Base-by-base conservation (phyloP, 2,797 vertebrate species). In the Sebastes oblongus region DNA sequence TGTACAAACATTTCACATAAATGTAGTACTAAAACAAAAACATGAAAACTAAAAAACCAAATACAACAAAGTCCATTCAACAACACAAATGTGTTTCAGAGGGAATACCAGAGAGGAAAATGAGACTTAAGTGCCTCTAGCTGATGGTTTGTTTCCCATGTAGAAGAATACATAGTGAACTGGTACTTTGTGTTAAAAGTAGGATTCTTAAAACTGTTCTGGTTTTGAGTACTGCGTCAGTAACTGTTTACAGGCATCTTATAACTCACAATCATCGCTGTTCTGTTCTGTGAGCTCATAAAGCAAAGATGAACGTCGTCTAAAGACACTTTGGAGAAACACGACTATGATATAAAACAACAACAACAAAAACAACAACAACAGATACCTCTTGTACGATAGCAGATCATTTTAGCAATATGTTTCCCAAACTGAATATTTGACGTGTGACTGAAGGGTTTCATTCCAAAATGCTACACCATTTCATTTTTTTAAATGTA, bases 1-100 rank as follows among this genome's bases (percentile, higher is more conserved):
- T 67, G 22, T 85, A 88, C 72, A 84, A 78, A 90, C 84, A 75
- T 69, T 76, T 80, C 62, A 79, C 83, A 74, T 46, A 4, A 84
- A 82, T 8, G 1, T 5, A 68, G 50, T 29, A 73, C 61, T 62
- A 67, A 81, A 64, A 72, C 16, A 64, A 71, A 66, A 76, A 75
- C 54, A 60, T 6, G n/a, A 73, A 4, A 77, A 83, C 73, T 58
- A 52, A 83, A 90, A 55, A 77, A 87, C 75, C 80, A 66, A 75
- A 77, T 34, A 76, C 71, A 84, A 54, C 60, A 58, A 66, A 78
- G 11, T 50, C 46, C 46, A 50, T 64, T 54, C 32, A 56, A 56
- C 55, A 56, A 8, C 10, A 6, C 55, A 14, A 10, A 11, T 55
- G 5, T 24, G 22, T 56, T 24, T 24, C 54, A 24, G 54, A 55